phyloP scores from a whole-genome alignment of 2,113 vertebrate species.

The Calyptomena viridis region DNA sequence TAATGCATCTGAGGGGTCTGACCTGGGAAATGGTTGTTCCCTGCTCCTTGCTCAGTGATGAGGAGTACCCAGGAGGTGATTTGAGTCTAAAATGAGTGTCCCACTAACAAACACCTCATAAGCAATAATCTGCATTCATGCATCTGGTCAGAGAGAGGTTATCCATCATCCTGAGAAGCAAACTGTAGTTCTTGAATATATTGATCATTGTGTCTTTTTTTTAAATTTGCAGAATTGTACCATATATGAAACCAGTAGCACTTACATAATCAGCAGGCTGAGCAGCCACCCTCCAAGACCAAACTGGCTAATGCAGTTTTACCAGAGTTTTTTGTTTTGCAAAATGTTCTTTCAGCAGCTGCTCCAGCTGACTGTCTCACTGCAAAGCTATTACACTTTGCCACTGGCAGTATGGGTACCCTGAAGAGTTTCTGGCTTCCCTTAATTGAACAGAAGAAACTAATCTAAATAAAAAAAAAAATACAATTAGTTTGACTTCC shows the following conservation, averaged over 20 bases:
- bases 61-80: not conserved
- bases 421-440: constrained; percentile 50
- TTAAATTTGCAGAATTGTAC: not conserved
- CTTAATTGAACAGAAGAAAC: constrained; percentile 64
- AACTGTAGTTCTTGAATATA: not conserved
- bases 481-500: constrained; percentile 61
- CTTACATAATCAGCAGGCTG: not conserved
- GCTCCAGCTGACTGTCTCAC: not conserved
- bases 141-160: not conserved
- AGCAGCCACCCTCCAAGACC: not conserved
- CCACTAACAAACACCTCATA: not conserved
- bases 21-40: not conserved
- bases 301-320: not conserved
- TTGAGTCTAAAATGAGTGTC: not conserved
- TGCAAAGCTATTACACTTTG: constrained; percentile 41
- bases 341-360: not conserved
- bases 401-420: constrained; percentile 14
- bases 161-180: not conserved
- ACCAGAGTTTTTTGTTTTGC: not conserved
- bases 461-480: constrained; percentile 57
- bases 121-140: not conserved
- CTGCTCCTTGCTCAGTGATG: rapidly evolving
- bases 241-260: not conserved
- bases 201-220: not conserved
- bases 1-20: not conserved